phyloP scores from a whole-genome alignment of 2,888 invertebrate species.

The Leucozona laternaria region DNA sequence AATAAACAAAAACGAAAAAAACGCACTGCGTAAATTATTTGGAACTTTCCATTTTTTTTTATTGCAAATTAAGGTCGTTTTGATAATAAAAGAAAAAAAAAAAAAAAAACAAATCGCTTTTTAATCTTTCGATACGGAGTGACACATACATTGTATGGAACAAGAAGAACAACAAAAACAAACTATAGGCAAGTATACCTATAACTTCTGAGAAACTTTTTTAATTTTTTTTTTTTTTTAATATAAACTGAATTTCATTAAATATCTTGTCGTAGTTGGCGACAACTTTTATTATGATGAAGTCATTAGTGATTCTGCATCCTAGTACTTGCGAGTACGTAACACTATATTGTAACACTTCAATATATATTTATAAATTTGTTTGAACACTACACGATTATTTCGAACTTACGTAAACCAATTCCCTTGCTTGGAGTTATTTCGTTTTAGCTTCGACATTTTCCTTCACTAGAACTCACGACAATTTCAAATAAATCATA shows the following conservation, averaged over 20 bases:
- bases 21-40: conserved; percentile 64
- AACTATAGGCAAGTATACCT: too few relatives aligned
- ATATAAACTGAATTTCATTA: conserved; percentile 43
- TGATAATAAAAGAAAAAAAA: conserved; percentile 10
- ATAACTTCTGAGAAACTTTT: conserved; percentile 32
- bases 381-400: neutral
- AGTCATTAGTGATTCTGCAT: conserved; percentile 41
- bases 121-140: conserved; percentile 50
- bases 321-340: neutral
- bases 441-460: conserved; percentile 76
- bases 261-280: neutral
- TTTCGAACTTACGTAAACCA: conserved; percentile 82
- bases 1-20: conserved; percentile 29
- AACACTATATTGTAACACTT: neutral
- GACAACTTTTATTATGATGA: conserved; percentile 30
- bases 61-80: conserved; percentile 61
- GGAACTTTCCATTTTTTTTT: conserved; percentile 52
- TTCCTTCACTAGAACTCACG: conserved; percentile 20
- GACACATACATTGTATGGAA: conserved; percentile 13
- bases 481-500: conserved; percentile 29
- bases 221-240: neutral
- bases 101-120: conserved; percentile 27
- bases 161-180: conserved; percentile 3
- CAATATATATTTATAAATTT: neutral
- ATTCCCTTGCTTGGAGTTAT: conserved; percentile 82